Evolutionary conservation across 2,888 invertebrate species (phyloP), one percentile per base, ranked within the genome.

Genomic region (Biston betularia): DNA sequence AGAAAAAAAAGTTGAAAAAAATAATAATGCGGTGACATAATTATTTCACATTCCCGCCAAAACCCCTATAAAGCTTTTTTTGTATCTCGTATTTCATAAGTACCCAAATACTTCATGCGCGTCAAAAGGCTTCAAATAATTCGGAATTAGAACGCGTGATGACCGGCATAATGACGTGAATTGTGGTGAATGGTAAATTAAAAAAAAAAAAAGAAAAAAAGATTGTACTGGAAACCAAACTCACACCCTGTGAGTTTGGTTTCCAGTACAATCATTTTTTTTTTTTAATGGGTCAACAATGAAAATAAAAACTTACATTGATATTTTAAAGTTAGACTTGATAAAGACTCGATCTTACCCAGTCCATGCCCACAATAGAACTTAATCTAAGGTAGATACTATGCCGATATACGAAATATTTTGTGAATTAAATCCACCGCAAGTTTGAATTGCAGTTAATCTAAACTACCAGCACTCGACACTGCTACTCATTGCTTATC

Each of bases 171-270:
- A 86, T 80, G 81, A 83, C 82, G 86, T 84, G 83, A 87, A 89
- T 87, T 81, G 82, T 83, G 84, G 86, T 85, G 89, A 89, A 90
- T 89, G 83, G 88, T 85, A 82, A 86, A 87, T 87, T n/a, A n/a
- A n/a, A n/a, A n/a, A n/a, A n/a, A n/a, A n/a, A n/a, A n/a, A n/a
- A n/a, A n/a, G n/a, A n/a, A n/a, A n/a, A n/a, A n/a, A n/a, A n/a
- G n/a, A n/a, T n/a, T n/a, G n/a, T n/a, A n/a, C n/a, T n/a, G n/a
- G n/a, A n/a, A n/a, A n/a, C n/a, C n/a, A n/a, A n/a, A n/a, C n/a
- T n/a, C n/a, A n/a, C n/a, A n/a, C n/a, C n/a, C n/a, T n/a, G n/a
- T n/a, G n/a, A n/a, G n/a, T n/a, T n/a, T n/a, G n/a, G n/a, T n/a
- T n/a, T n/a, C n/a, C n/a, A n/a, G n/a, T n/a, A n/a, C n/a, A n/a